A percentile compares a stretch with the other conserved stretches of the same genome.
phyloP scores from a whole-genome alignment of 2,797 vertebrate species.

The Melanotaenia parkinsoni region DNA sequence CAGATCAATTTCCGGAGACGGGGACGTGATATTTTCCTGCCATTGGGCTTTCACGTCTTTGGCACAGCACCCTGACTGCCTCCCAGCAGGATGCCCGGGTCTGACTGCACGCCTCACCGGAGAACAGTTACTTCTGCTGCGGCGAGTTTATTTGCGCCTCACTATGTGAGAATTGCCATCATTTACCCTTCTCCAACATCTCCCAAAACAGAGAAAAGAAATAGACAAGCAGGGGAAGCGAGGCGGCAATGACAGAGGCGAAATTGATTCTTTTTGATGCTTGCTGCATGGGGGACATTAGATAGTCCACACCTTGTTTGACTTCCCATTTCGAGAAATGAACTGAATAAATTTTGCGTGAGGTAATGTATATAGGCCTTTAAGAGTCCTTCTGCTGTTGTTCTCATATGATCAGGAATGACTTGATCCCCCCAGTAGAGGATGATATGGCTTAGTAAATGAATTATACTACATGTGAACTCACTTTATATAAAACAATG shows the following conservation, averaged over 20 bases:
- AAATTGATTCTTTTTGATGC: constrained; percentile 83
- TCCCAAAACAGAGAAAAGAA: constrained; percentile 78
- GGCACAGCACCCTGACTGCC: constrained; percentile 83
- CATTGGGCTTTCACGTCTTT: constrained; percentile 85
- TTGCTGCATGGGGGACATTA: constrained; percentile 77
- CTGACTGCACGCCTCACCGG: constrained; percentile 83
- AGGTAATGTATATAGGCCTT: constrained; percentile 62
- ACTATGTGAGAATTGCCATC: constrained; percentile 87
- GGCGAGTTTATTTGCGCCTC: constrained; percentile 87
- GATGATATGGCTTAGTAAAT: constrained; percentile 38
- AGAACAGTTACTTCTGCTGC: constrained; percentile 86
- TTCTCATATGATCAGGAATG: constrained; percentile 42
- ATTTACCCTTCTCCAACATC: constrained; percentile 84
- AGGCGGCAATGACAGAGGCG: constrained; percentile 74
- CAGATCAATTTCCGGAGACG: constrained; percentile 89
- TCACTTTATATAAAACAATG: constrained; percentile 27
- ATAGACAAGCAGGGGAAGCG: constrained; percentile 77
- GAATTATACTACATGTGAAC: constrained; percentile 45
- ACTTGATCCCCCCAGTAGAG: constrained; percentile 21
- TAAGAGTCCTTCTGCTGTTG: constrained; percentile 46
- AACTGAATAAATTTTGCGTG: constrained; percentile 76
- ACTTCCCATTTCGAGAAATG: constrained; percentile 78
- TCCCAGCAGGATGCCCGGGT: constrained; percentile 82
- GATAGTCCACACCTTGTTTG: constrained; percentile 73
- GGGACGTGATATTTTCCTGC: constrained; percentile 85